These are phyloP conservation scores for Pao palembangensis DNA, from an alignment of 2,113 vertebrate genomes.

Conservation along the genomic window DNA sequence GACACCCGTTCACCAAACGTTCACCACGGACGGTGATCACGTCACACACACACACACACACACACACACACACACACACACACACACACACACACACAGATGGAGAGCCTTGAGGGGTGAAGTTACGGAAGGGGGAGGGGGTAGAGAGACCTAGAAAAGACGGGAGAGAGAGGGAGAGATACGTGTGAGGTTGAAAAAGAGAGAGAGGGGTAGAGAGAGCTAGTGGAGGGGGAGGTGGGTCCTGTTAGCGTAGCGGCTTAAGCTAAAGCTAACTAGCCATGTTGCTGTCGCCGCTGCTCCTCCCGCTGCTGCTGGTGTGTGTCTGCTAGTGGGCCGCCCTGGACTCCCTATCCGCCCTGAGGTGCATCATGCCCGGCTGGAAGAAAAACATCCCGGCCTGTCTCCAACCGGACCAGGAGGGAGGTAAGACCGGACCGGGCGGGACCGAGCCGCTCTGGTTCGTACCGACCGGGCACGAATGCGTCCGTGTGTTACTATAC, in stretches of 20 bases:
- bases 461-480: conserved; percentile 7
- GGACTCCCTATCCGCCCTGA: conserved; percentile 72
- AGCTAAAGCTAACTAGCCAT: conserved; percentile 73
- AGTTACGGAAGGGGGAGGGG: conserved; percentile 47
- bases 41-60: conserved; percentile 29
- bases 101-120: conserved; percentile 26
- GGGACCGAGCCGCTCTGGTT: conserved; percentile 10
- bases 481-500: not conserved
- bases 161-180: conserved; percentile 25
- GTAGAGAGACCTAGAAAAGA: conserved; percentile 50
- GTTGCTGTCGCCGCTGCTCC: conserved; percentile 48
- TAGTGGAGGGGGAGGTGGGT: conserved; percentile 47
- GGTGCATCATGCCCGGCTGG: conserved; percentile 91
- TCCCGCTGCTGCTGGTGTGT: conserved; percentile 54
- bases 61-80: conserved; percentile 21
- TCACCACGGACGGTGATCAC: conserved; percentile 36
- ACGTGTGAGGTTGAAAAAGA: conserved; percentile 24
- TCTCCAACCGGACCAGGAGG: conserved; percentile 90
- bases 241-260: conserved; percentile 26
- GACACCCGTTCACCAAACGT: no score
- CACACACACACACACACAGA: conserved; percentile 1
- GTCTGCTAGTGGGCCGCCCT: conserved; percentile 68
- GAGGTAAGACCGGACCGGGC: conserved; percentile 66
- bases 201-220: conserved; percentile 40
- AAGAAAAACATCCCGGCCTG: conserved; percentile 97